Evolutionary conservation across 1,140 invertebrate genomes (phyloP).

Genomic region (Ruditapes philippinarum): DNA sequence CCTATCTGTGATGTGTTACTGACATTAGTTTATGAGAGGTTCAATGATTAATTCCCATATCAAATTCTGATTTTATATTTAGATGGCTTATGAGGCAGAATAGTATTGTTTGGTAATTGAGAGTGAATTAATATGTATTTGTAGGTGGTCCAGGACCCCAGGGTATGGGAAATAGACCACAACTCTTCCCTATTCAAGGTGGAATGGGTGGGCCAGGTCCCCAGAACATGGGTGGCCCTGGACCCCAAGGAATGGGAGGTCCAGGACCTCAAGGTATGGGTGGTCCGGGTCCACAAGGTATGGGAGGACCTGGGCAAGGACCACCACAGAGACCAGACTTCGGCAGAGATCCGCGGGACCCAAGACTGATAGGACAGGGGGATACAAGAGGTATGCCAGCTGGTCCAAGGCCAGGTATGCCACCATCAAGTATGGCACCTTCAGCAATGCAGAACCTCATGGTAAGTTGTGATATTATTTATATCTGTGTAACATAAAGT

Average conservation of each 20-base stretch:
- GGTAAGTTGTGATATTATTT: too few relatives aligned
- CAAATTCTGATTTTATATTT: too few relatives aligned
- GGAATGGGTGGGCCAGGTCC: constrained; percentile 37
- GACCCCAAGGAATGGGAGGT: not conserved
- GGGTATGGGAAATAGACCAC: constrained; percentile 8
- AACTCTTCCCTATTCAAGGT: not conserved
- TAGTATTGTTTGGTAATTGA: too few relatives aligned
- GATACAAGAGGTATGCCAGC: constrained; percentile 61
- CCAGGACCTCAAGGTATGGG: not conserved
- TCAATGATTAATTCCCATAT: too few relatives aligned
- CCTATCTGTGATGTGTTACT: too few relatives aligned
- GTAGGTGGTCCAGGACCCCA: constrained; percentile 11
- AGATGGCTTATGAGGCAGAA: too few relatives aligned
- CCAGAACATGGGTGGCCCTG: constrained; percentile 39
- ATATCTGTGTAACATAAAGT: too few relatives aligned
- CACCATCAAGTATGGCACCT: constrained; percentile 22
- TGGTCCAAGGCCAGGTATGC: constrained; percentile 57
- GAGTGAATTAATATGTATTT: not conserved
- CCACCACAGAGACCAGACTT: constrained; percentile 65
- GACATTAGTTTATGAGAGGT: too few relatives aligned
- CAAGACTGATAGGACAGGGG: constrained; percentile 67
- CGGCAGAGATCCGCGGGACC: constrained; percentile 56
- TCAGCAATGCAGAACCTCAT: constrained; percentile 22
- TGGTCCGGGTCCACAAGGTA: constrained; percentile 11
- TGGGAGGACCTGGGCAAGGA: constrained; percentile 23